Conservation (phyloP, 2,888 invertebrate species). For the Pristionchus japonicus region DNA sequence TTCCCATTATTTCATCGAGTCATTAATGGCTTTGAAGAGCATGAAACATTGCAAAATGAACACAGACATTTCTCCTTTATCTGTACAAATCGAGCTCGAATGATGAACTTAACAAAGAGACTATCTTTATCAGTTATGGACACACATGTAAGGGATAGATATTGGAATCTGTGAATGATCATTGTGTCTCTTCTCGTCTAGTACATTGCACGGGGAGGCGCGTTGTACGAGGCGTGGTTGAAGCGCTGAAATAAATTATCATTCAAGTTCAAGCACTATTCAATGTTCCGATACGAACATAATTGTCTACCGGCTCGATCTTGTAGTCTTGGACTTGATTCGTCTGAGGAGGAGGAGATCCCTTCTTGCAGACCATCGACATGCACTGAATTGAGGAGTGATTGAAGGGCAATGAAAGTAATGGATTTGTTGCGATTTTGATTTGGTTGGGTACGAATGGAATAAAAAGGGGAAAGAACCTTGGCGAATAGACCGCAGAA, state of each 20-base stretch:
- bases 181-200: neutral
- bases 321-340: constrained; percentile 32
- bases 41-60: too few relatives aligned
- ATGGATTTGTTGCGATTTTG: neutral
- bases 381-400: neutral
- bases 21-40: too few relatives aligned
- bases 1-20: too few relatives aligned
- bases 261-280: neutral
- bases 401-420: neutral
- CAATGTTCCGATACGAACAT: neutral
- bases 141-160: neutral
- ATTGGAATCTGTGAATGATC: neutral
- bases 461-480: neutral
- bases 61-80: too few relatives aligned
- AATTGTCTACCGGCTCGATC: constrained; percentile 32
- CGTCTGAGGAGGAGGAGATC: neutral
- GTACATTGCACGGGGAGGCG: constrained; percentile 25
- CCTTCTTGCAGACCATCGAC: constrained; percentile 26
- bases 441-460: neutral
- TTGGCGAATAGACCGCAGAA: constrained; percentile 40
- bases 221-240: neutral
- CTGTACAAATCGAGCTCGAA: too few relatives aligned
- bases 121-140: neutral
- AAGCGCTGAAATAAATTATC: neutral
- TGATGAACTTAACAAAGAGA: too few relatives aligned